Conservation (phyloP, 2,888 invertebrate species). For the Epinotia ramella region DNA sequence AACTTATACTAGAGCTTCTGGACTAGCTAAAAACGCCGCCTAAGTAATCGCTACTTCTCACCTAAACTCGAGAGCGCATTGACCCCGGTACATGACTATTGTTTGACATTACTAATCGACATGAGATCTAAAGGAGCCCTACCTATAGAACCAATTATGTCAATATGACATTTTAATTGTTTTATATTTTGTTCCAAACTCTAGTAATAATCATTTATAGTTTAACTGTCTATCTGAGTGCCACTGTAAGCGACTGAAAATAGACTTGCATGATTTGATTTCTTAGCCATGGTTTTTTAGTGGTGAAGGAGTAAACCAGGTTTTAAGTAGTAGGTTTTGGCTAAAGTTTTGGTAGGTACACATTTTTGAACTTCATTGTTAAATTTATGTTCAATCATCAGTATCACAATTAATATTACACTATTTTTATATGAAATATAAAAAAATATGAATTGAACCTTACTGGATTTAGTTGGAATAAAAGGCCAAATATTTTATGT, state of each 20-base stretch:
- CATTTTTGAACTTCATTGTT: neutral
- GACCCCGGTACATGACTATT: too few relatives aligned
- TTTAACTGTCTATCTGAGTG: neutral
- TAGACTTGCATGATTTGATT: too few relatives aligned
- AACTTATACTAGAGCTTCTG: too few relatives aligned
- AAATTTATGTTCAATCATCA: neutral
- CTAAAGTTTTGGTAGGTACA: neutral
- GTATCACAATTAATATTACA: constrained; percentile 24
- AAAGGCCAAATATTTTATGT: constrained; percentile 6
- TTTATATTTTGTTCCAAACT: neutral
- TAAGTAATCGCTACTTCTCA: neutral
- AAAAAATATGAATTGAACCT: neutral
- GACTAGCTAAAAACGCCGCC: neutral
- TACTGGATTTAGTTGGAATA: neutral
- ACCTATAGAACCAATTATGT: too few relatives aligned
- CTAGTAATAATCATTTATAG: neutral
- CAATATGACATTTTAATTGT: neutral
- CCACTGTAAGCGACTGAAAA: neutral
- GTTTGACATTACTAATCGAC: neutral
- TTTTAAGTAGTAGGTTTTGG: too few relatives aligned
- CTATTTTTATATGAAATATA: constrained; percentile 19
- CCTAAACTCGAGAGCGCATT: neutral
- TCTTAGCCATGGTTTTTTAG: too few relatives aligned
- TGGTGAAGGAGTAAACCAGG: too few relatives aligned
- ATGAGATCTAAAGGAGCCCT: neutral